Conservation (phyloP, 2,113 vertebrate species). For the Gymnocephalus cernua region DNA sequence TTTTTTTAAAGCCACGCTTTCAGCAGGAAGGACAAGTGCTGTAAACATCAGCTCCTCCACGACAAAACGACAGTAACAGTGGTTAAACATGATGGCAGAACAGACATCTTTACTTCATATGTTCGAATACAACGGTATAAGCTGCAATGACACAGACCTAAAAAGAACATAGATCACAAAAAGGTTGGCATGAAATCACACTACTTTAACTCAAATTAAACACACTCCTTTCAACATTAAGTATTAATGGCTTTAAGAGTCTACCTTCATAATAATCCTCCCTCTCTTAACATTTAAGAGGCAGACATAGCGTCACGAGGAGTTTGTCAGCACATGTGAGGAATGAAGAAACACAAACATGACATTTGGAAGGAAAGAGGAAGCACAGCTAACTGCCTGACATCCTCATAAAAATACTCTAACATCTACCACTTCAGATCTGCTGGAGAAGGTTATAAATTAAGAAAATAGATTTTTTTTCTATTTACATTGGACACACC, state of each 20-base stretch:
- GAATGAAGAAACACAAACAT: neutral
- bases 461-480: slow-evolving; percentile 62
- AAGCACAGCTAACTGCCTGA: neutral
- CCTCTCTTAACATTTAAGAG: neutral
- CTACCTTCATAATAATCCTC: neutral
- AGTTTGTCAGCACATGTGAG: neutral
- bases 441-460: slow-evolving; percentile 6
- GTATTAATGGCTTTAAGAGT: neutral
- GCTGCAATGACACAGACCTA: neutral
- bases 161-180: neutral
- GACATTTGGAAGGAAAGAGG: neutral
- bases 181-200: neutral
- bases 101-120: neutral
- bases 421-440: slow-evolving; percentile 11
- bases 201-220: neutral
- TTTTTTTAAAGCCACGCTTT: neutral
- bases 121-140: neutral
- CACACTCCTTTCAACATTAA: neutral
- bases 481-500: slow-evolving; percentile 51
- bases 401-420: neutral
- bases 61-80: neutral
- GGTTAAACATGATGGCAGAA: neutral
- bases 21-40: neutral
- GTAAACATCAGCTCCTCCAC: neutral
- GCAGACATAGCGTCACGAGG: neutral